Conservation (phyloP, 1,140 invertebrate genomes). For the Ctenoplectra terminalis region DNA sequence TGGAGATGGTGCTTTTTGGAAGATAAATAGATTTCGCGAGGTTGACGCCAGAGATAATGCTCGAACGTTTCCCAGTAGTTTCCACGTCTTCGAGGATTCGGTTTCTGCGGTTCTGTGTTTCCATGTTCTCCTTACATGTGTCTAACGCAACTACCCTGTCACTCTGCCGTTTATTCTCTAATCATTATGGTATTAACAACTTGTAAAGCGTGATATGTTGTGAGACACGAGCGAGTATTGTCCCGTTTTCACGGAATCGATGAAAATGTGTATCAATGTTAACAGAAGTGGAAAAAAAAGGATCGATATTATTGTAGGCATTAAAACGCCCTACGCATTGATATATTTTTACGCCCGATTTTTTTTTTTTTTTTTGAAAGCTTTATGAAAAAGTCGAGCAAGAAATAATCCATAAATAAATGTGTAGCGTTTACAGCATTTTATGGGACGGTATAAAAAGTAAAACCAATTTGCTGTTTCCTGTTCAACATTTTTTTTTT, state of each 20-base stretch:
- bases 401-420: no score
- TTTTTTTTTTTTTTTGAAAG: no score
- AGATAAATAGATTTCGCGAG: conserved; percentile 27
- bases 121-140: background rate
- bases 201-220: conserved; percentile 28
- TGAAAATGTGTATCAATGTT: background rate
- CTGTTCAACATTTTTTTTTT: no score
- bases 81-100: background rate
- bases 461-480: no score
- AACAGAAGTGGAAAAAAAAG: no score
- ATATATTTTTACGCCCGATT: no score
- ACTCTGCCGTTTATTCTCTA: background rate
- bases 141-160: background rate
- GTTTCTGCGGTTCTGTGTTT: background rate
- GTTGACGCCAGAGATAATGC: conserved; percentile 13
- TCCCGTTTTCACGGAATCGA: background rate
- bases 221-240: conserved; percentile 4
- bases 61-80: background rate
- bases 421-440: no score
- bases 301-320: background rate
- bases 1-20: background rate
- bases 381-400: no score
- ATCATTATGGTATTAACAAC: conserved; percentile 42
- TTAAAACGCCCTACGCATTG: no score
- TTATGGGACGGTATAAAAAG: no score